These are phyloP conservation scores for Hirtodrosophila alboralis DNA, from an alignment of 2,888 invertebrate genomes.

Conservation along the genomic window DNA sequence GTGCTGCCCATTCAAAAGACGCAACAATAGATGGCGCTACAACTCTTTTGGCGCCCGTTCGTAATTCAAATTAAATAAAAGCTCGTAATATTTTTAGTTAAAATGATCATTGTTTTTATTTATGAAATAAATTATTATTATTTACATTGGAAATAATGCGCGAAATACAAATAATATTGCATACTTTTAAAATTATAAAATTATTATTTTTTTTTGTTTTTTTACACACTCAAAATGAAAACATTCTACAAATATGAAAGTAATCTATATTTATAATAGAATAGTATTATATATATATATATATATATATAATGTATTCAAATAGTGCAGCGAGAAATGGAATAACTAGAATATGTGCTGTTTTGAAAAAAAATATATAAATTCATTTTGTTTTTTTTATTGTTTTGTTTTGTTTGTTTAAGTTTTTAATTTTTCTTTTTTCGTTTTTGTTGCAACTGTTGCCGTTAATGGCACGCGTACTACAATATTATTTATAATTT, in stretches of 20 bases:
- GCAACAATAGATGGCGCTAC: background rate
- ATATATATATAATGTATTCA: too few relatives aligned
- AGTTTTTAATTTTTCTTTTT: slow-evolving; percentile 5
- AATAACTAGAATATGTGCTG: slow-evolving; percentile 24
- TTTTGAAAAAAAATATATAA: slow-evolving; percentile 34
- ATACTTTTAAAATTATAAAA: too few relatives aligned
- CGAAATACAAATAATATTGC: slow-evolving; percentile 77
- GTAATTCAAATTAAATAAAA: background rate
- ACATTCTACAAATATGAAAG: slow-evolving; percentile 51
- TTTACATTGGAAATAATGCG: slow-evolving; percentile 79
- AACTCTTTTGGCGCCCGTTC: too few relatives aligned
- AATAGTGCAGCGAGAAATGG: slow-evolving; percentile 34
- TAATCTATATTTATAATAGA: slow-evolving; percentile 41
- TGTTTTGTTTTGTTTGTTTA: slow-evolving; percentile 7
- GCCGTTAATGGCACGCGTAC: slow-evolving; percentile 77
- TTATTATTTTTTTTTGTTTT: slow-evolving; percentile 24
- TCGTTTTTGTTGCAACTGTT: slow-evolving; percentile 45
- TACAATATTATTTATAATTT: slow-evolving; percentile 54
- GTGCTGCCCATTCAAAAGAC: too few relatives aligned
- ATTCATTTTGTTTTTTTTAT: slow-evolving; percentile 10
- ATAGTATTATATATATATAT: slow-evolving; percentile 31
- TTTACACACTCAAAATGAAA: slow-evolving; percentile 68
- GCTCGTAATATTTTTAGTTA: slow-evolving; percentile 52
- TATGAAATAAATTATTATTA: slow-evolving; percentile 79
- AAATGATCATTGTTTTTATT: slow-evolving; percentile 71